Base-by-base conservation (phyloP, 2,113 vertebrate species). In the Oncorhynchus mykiss region DNA sequence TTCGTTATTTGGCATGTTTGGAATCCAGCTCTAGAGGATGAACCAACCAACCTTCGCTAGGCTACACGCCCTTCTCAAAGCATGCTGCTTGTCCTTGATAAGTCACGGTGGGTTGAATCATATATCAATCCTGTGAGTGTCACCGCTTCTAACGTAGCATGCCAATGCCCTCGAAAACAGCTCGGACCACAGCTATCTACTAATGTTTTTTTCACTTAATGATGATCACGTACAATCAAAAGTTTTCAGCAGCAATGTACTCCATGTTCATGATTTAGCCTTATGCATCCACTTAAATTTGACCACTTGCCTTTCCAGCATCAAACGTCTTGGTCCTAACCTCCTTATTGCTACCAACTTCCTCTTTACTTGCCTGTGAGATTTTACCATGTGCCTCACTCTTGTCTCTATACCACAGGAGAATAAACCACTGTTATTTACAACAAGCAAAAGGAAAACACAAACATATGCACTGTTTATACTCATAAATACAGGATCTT, bases 361-460 rank as follows among this genome's bases (percentile, higher is more conserved):
- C 75, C 81, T 74, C 74, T 72, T 49, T 18, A 79, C 79, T 74
- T 86, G 81, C 78, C 79, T 81, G 79, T 87, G 84, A 89, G 85
- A 83, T 57, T 84, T 90, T 88, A 88, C 87, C 91, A 93, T 94
- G 94, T 95, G 93, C 93, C 94, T 93, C 86, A 86, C 86, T 87
- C 91, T 92, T 93, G 86, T 90, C 91, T 92, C 80, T 84, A 89
- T 93, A 95, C 96, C 96, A 97, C 96, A 97, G 96, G 94, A 95
- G 88, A 93, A 95, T 89, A 95, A 93, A 95, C 91, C 91, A 88
- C 89, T 85, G 87, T 85, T 94, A 96, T 95, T 94, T 96, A 96
- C 94, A 89, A 87, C 90, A 92, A 83, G 81, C 83, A 72, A 90
- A 51, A 70, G n/a, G 25, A 67, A 90, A 81, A 84, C 27, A 89